phyloP scores from a whole-genome alignment of 2,888 invertebrate genomes.

The Noctuana brunneofusca region DNA sequence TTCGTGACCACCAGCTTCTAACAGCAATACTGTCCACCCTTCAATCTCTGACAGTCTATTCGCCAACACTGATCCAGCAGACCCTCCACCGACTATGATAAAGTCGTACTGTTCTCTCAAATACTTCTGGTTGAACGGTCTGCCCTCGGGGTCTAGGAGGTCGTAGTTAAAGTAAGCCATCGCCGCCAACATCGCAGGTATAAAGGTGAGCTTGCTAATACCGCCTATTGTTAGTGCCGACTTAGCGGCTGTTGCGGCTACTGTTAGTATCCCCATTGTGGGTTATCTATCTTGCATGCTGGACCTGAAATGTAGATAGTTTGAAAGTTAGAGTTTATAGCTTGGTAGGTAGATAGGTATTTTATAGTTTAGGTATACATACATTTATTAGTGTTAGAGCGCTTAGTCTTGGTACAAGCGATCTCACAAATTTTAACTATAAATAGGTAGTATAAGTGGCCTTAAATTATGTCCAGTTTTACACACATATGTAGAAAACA shows the following conservation, averaged over 20 bases:
- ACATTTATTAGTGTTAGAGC: too few relatives aligned
- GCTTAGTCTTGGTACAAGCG: too few relatives aligned
- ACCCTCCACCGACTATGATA: slow-evolving; percentile 91
- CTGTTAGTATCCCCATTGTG: slow-evolving; percentile 68
- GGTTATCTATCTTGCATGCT: slow-evolving; percentile 27
- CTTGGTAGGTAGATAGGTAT: too few relatives aligned
- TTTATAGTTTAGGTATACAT: too few relatives aligned
- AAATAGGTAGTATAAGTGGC: too few relatives aligned
- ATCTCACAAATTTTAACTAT: too few relatives aligned
- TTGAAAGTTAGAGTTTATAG: neutral
- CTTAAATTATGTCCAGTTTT: too few relatives aligned
- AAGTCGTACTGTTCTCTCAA: slow-evolving; percentile 91
- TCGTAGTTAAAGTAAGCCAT: slow-evolving; percentile 93
- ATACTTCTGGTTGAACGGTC: slow-evolving; percentile 87
- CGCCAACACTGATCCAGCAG: slow-evolving; percentile 92
- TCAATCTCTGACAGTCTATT: slow-evolving; percentile 90
- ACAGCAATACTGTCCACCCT: slow-evolving; percentile 89
- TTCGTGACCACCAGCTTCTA: slow-evolving; percentile 94
- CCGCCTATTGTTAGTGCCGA: slow-evolving; percentile 87
- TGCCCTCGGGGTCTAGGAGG: slow-evolving; percentile 91
- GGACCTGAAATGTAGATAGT: slow-evolving; percentile 13
- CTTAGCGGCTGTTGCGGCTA: slow-evolving; percentile 87
- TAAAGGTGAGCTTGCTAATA: slow-evolving; percentile 87
- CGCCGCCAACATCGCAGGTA: slow-evolving; percentile 89
- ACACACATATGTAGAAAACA: too few relatives aligned